These are phyloP conservation scores for Drosophila nigritarsus DNA, from an alignment of 2,888 invertebrate species.

Conservation along the genomic window DNA sequence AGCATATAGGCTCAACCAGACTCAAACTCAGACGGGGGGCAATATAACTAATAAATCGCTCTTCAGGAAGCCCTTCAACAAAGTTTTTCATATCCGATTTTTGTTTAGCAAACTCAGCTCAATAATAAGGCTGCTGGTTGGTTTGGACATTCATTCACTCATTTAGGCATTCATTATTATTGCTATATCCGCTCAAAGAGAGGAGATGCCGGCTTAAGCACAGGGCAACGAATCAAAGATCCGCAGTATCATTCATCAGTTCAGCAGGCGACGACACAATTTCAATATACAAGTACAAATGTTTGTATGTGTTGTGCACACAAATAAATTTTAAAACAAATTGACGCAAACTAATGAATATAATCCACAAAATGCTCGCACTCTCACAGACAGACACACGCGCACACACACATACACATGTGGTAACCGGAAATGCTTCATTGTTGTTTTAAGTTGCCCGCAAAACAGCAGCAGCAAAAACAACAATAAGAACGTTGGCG, in stretches of 20 bases:
- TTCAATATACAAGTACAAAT: slow-evolving; percentile 20
- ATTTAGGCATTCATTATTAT: slow-evolving; percentile 33
- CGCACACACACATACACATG: slow-evolving; percentile 12
- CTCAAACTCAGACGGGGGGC: not conserved
- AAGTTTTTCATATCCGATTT: not conserved
- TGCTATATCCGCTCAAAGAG: slow-evolving; percentile 57
- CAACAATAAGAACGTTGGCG: slow-evolving; percentile 49
- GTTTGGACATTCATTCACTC: not conserved
- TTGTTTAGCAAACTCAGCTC: not conserved
- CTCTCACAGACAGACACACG: slow-evolving; percentile 13
- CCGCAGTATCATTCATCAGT: slow-evolving; percentile 38
- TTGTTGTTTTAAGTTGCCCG: slow-evolving; percentile 61
- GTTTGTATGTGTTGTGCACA: not conserved
- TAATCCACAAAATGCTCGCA: slow-evolving; percentile 53
- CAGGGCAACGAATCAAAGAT: slow-evolving; percentile 5
- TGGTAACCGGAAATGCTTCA: slow-evolving; percentile 69
- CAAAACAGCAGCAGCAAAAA: slow-evolving; percentile 33
- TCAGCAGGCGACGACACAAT: slow-evolving; percentile 30
- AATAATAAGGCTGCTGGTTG: slow-evolving; percentile 16
- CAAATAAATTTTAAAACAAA: slow-evolving; percentile 66
- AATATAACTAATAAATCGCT: not conserved
- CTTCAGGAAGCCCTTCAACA: not conserved
- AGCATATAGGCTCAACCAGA: not conserved
- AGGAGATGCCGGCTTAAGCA: slow-evolving; percentile 22
- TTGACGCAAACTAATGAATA: slow-evolving; percentile 75